Conservation (phyloP, 2,113 vertebrate species). For the Paradoxurus hermaphroditus region DNA sequence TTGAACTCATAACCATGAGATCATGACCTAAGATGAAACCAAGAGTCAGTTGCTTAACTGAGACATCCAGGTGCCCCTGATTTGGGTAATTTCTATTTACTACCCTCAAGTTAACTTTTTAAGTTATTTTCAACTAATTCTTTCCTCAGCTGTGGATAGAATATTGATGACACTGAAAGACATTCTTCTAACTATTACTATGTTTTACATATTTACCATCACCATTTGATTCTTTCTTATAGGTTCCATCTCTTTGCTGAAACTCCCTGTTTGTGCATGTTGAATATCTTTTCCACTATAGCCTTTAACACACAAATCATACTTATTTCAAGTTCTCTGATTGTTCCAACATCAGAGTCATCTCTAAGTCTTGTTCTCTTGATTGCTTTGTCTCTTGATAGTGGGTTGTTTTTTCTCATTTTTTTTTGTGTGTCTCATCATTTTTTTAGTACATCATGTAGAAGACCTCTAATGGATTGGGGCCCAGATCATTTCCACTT, state of each 20-base stretch:
- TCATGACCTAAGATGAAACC: too few species aligned
- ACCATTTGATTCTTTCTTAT: neutral
- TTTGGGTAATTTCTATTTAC: neutral
- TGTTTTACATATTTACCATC: neutral
- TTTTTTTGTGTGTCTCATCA: neutral
- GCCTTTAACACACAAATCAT: neutral
- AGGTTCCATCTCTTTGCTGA: neutral
- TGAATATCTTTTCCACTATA: neutral
- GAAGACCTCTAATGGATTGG: neutral
- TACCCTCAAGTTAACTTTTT: neutral
- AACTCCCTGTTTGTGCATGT: neutral
- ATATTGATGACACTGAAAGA: neutral
- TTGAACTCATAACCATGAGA: too few species aligned
- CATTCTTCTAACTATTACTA: neutral
- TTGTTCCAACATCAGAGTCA: neutral
- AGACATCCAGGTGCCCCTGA: too few species aligned
- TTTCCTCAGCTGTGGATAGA: neutral
- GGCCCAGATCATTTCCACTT: neutral
- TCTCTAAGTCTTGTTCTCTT: neutral
- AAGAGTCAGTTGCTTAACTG: too few species aligned
- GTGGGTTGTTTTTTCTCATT: neutral
- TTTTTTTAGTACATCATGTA: neutral
- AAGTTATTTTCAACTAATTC: neutral
- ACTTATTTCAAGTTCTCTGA: constrained; percentile 1
- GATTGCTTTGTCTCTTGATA: neutral